Percentiles rank a stretch among this genome's conserved stretches.
phyloP scores from a whole-genome alignment of 2,113 vertebrate genomes.

The Sinocyclocheilus anshuiensis region DNA sequence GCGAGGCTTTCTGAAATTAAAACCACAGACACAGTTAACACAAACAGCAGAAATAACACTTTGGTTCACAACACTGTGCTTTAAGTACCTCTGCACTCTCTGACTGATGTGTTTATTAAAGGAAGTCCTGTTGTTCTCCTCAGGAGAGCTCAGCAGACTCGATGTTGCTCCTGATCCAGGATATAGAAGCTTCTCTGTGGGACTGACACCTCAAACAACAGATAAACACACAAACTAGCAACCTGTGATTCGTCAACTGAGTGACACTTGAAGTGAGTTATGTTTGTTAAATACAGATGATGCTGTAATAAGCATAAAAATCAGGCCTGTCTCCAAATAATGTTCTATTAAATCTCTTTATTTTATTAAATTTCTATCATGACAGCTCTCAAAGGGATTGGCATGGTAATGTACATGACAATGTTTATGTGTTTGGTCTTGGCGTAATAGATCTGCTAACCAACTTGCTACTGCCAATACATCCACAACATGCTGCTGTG shows the following conservation, averaged over 20 bases:
- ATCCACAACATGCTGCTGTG: too few relatives aligned
- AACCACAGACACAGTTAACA: background rate
- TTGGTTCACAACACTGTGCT: background rate
- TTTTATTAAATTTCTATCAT: too few relatives aligned
- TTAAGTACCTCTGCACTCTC: background rate
- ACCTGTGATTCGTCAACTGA: background rate
- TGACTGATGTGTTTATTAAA: background rate
- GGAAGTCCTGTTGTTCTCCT: background rate
- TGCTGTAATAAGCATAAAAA: too few relatives aligned
- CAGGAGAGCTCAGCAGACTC: conserved; percentile 35
- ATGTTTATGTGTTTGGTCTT: too few relatives aligned
- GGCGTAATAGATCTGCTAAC: too few relatives aligned
- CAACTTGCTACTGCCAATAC: too few relatives aligned
- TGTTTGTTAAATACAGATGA: too few relatives aligned
- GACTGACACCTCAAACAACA: conserved; percentile 50
- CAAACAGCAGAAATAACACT: background rate
- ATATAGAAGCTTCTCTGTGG: conserved; percentile 55
- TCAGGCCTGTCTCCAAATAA: too few relatives aligned
- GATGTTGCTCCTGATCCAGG: conserved; percentile 37
- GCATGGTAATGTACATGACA: too few relatives aligned
- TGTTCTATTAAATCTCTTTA: too few relatives aligned
- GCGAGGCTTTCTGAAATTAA: conserved; percentile 64
- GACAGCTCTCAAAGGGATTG: too few relatives aligned
- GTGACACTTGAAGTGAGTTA: too few relatives aligned
- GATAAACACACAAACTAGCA: conserved; percentile 2